These are phyloP conservation scores for Agrypnia vestita DNA, from an alignment of 1,140 invertebrate species.

Conservation along the genomic window DNA sequence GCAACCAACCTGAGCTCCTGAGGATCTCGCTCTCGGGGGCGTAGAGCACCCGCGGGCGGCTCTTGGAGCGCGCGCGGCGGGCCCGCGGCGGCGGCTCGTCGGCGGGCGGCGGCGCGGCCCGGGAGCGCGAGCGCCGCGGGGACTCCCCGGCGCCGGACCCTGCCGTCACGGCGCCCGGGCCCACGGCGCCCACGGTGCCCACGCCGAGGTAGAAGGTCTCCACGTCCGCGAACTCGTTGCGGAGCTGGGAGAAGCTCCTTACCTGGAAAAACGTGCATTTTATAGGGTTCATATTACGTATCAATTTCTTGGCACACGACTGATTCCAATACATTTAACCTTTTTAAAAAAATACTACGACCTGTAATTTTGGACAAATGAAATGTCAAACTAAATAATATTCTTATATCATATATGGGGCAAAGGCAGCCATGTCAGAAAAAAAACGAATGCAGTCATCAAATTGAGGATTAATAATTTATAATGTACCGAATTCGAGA, in stretches of 20 bases:
- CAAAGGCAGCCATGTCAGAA: too few relatives aligned
- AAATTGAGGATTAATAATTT: too few relatives aligned
- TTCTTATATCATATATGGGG: too few relatives aligned
- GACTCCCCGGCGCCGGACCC: conserved; percentile 65
- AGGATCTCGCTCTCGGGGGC: conserved; percentile 86
- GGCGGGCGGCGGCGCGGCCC: conserved; percentile 63
- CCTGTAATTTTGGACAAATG: too few relatives aligned
- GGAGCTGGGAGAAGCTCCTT: conserved; percentile 91
- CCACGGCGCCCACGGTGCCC: conserved; percentile 69
- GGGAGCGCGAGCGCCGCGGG: conserved; percentile 73
- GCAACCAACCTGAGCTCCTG: conserved; percentile 77
- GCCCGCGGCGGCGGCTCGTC: conserved; percentile 55
- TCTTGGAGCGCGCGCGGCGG: conserved; percentile 84
- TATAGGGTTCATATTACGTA: too few relatives aligned
- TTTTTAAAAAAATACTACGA: too few relatives aligned
- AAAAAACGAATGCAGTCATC: too few relatives aligned
- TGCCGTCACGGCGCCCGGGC: conserved; percentile 63
- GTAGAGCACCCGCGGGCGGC: conserved; percentile 84
- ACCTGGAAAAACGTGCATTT: conserved; percentile 75
- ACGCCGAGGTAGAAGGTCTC: conserved; percentile 90
- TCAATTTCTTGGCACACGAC: too few relatives aligned
- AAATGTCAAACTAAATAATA: too few relatives aligned
- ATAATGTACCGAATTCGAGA: too few relatives aligned
- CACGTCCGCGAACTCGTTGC: conserved; percentile 92
- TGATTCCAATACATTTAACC: too few relatives aligned